phyloP scores from a whole-genome alignment of 2,888 invertebrate species.

The Caenorhabditis angaria region DNA sequence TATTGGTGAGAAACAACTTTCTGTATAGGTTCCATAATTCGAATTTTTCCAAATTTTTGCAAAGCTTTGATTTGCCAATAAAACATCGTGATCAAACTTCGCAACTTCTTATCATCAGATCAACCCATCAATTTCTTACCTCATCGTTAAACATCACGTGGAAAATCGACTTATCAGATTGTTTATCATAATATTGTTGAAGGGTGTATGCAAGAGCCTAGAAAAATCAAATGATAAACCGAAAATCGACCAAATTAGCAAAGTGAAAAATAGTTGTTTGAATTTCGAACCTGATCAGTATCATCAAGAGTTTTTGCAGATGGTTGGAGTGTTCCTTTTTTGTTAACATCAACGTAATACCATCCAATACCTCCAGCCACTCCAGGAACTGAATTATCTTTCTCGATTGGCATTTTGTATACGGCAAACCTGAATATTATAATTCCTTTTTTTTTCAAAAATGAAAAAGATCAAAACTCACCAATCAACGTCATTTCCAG shows the following conservation, averaged over 20 bases:
- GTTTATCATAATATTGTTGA: conserved; percentile 57
- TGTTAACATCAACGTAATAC: conserved; percentile 64
- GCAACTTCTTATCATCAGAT: conserved; percentile 15
- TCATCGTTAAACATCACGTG: conserved; percentile 85
- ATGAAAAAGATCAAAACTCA: conserved; percentile 19
- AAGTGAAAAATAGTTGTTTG: no score
- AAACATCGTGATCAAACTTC: no score
- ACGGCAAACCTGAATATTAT: conserved; percentile 52
- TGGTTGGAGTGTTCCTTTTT: conserved; percentile 48
- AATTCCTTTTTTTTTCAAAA: neutral
- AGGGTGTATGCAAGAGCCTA: conserved; percentile 66
- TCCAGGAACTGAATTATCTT: conserved; percentile 50
- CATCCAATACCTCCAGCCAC: conserved; percentile 54
- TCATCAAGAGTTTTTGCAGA: conserved; percentile 52
- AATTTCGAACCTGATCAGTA: conserved; percentile 54
- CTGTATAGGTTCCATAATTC: no score
- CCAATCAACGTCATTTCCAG: conserved; percentile 63
- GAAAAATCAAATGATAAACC: conserved; percentile 1
- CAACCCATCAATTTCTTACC: conserved; percentile 44
- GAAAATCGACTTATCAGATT: conserved; percentile 53
- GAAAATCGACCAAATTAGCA: no score
- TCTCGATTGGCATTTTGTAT: conserved; percentile 64
- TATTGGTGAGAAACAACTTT: no score
- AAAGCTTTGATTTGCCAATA: no score
- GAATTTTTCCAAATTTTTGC: no score